phyloP scores from a whole-genome alignment of 2,888 invertebrate genomes.

The Cryptocheilus praepositus region DNA sequence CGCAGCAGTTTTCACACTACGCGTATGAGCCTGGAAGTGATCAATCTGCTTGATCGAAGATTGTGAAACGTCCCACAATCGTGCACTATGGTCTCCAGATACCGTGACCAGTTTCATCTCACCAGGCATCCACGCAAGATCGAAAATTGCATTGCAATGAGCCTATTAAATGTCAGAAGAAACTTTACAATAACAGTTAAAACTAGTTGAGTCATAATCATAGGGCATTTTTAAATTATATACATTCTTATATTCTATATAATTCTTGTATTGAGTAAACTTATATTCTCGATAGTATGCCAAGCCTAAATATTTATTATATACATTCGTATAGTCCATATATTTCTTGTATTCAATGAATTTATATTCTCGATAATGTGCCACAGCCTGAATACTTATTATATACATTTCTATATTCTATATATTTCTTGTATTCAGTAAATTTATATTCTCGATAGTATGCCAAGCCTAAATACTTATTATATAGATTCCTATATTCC shows the following conservation, averaged over 20 bases:
- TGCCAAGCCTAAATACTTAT: no score
- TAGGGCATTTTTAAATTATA: not conserved
- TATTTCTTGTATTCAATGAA: no score
- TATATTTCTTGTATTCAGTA: no score
- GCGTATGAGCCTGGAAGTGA: constrained; percentile 85
- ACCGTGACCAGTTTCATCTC: constrained; percentile 88
- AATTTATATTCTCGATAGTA: no score
- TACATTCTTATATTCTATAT: not conserved
- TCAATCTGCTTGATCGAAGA: constrained; percentile 75
- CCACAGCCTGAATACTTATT: no score
- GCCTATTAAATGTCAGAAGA: constrained; percentile 66
- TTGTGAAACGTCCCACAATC: constrained; percentile 84
- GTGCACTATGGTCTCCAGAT: constrained; percentile 89
- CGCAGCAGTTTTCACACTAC: constrained; percentile 89
- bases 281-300: no score
- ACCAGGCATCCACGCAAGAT: constrained; percentile 89
- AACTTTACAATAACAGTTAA: constrained; percentile 22
- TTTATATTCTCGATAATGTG: no score
- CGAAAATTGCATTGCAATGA: constrained; percentile 93
- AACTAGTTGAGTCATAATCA: constrained; percentile 11
- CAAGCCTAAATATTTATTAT: no score
- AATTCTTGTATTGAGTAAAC: no score
- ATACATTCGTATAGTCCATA: no score
- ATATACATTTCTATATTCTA: no score
- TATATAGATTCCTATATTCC: no score